Conservation (phyloP, 2,797 vertebrate species). For the Hippocampus kuda region DNA sequence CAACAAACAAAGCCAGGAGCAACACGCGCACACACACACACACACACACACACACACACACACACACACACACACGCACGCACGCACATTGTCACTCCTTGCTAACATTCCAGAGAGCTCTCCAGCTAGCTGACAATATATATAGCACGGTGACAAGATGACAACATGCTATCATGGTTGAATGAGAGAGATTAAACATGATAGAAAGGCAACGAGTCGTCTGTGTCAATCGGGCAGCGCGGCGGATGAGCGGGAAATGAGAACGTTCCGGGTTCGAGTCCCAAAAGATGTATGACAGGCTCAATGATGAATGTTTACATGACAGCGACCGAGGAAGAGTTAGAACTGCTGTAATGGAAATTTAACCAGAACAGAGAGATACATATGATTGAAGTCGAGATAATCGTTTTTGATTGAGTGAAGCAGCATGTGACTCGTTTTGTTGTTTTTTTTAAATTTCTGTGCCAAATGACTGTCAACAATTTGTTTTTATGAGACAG, state of each 20-base stretch:
- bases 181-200: constrained; percentile 47
- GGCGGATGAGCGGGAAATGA: too few relatives aligned
- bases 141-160: constrained; percentile 41
- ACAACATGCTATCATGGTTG: constrained; percentile 33
- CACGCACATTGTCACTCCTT: constrained; percentile 57
- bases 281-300: background rate
- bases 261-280: background rate
- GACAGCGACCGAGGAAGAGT: background rate
- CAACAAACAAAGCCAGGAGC: constrained; percentile 66
- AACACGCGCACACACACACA: constrained; percentile 24
- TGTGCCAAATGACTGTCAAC: background rate
- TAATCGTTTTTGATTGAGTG: background rate
- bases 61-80: constrained; percentile 25
- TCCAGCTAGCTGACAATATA: constrained; percentile 55
- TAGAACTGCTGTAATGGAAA: background rate
- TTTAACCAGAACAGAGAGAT: background rate
- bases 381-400: too few relatives aligned
- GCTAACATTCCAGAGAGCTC: constrained; percentile 59
- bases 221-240: background rate
- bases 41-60: constrained; percentile 1
- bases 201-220: constrained; percentile 30
- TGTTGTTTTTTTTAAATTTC: too few relatives aligned
- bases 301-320: background rate
- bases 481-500: background rate
- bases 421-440: background rate